Conservation (phyloP, 2,888 invertebrate genomes). For the Sceliomorpha sp. region DNA sequence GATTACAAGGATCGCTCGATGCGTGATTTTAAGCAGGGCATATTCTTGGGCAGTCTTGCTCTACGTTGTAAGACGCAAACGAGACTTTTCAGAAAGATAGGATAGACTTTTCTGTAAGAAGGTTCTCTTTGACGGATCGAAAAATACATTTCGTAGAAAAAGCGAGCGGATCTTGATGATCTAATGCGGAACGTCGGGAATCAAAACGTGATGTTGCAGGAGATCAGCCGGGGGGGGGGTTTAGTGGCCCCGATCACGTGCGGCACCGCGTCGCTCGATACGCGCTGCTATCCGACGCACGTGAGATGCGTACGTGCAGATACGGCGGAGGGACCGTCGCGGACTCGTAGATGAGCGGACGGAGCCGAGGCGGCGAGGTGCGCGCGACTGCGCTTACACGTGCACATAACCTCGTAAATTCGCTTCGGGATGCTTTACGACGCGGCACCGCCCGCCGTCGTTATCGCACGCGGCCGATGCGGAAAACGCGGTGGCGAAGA, state of each 20-base stretch:
- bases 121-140: too few relatives aligned
- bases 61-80: too few relatives aligned
- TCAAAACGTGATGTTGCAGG: background rate
- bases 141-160: too few relatives aligned
- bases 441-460: slow-evolving; percentile 75
- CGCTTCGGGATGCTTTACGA: slow-evolving; percentile 75
- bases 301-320: slow-evolving; percentile 44
- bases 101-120: too few relatives aligned
- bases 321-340: slow-evolving; percentile 25
- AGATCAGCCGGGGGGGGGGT: slow-evolving; percentile 15
- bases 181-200: background rate
- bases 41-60: too few relatives aligned
- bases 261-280: slow-evolving; percentile 5
- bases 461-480: slow-evolving; percentile 68
- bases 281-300: slow-evolving; percentile 37
- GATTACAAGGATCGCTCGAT: too few relatives aligned
- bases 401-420: slow-evolving; percentile 73
- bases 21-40: too few relatives aligned
- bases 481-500: slow-evolving; percentile 37
- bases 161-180: too few relatives aligned
- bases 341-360: slow-evolving; percentile 1
- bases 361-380: slow-evolving; percentile 7
- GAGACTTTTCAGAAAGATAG: too few relatives aligned
- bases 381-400: slow-evolving; percentile 30
- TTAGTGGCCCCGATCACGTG: slow-evolving; percentile 43